phyloP scores from a whole-genome alignment of 2,888 invertebrate genomes.

The Norana najaformis region DNA sequence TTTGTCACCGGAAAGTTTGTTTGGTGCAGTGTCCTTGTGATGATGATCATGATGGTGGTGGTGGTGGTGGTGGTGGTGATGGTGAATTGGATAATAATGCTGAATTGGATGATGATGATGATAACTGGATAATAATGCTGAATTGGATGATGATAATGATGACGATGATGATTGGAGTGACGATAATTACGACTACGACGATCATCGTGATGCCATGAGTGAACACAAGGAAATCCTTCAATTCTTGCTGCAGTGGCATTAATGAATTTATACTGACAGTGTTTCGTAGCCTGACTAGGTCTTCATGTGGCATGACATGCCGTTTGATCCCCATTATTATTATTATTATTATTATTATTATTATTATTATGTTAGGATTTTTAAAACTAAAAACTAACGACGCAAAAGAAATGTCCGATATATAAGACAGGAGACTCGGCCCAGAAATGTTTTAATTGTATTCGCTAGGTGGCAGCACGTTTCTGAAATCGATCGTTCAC shows the following conservation, averaged over 20 bases:
- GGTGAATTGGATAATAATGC: slow-evolving; percentile 15
- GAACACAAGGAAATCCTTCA: too few species aligned
- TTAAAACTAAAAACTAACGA: neutral
- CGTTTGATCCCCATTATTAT: slow-evolving; percentile 15
- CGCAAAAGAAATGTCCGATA: neutral
- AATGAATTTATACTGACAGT: neutral
- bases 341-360: slow-evolving; percentile 30
- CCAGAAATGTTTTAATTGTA: neutral
- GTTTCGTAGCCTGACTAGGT: neutral
- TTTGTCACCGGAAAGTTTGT: neutral
- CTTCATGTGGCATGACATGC: neutral
- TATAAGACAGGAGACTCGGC: too few species aligned
- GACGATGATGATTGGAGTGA: slow-evolving; percentile 17
- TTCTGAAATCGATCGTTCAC: too few species aligned
- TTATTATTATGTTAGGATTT: slow-evolving; percentile 1
- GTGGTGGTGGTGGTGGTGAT: slow-evolving; percentile 1
- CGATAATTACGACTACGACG: neutral
- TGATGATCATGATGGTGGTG: neutral
- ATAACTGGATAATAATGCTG: too few species aligned
- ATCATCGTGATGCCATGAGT: slow-evolving; percentile 7
- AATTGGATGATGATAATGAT: slow-evolving; percentile 27
- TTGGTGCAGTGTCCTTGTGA: neutral
- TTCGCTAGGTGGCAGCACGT: neutral
- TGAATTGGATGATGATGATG: slow-evolving; percentile 17
- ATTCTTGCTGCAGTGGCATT: neutral